Evolutionary conservation across 2,888 invertebrate species (phyloP).

Genomic region (Harpalus rufipes): DNA sequence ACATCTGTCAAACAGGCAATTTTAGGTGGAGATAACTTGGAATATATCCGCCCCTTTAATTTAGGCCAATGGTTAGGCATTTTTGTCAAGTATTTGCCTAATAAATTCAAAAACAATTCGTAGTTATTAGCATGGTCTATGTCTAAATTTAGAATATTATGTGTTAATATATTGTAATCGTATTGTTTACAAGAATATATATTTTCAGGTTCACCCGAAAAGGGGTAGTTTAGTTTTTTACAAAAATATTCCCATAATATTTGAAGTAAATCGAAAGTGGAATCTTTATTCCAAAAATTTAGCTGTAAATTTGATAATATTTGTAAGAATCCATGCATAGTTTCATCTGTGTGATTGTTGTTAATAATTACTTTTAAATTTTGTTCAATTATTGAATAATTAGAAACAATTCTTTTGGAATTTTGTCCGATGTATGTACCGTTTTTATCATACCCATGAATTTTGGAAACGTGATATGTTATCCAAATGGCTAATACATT

Average conservation of each 20-base stretch:
- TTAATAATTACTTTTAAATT: constrained; percentile 71
- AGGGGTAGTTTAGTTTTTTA: constrained; percentile 69
- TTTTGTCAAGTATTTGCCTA: constrained; percentile 72
- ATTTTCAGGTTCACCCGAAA: constrained; percentile 22
- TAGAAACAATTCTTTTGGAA: constrained; percentile 68
- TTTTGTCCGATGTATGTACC: constrained; percentile 39
- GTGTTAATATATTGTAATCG: constrained; percentile 67
- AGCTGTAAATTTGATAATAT: constrained; percentile 72
- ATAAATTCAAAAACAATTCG: constrained; percentile 73
- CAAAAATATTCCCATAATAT: constrained; percentile 75
- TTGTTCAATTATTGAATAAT: constrained; percentile 72
- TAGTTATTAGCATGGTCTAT: constrained; percentile 68
- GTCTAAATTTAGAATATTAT: constrained; percentile 69
- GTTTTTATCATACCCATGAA: constrained; percentile 45
- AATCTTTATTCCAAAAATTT: constrained; percentile 73
- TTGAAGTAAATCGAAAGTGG: constrained; percentile 74
- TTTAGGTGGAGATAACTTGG: constrained; percentile 75
- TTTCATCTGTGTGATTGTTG: constrained; percentile 67
- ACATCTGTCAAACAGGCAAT: constrained; percentile 73
- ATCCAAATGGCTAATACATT: constrained; percentile 55
- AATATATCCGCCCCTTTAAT: constrained; percentile 75
- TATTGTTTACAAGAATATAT: constrained; percentile 6
- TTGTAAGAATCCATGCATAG: constrained; percentile 71
- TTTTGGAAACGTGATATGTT: constrained; percentile 37
- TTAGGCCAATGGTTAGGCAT: constrained; percentile 75